phyloP scores from a whole-genome alignment of 2,888 invertebrate genomes.

The Didymodactylos carnosus region DNA sequence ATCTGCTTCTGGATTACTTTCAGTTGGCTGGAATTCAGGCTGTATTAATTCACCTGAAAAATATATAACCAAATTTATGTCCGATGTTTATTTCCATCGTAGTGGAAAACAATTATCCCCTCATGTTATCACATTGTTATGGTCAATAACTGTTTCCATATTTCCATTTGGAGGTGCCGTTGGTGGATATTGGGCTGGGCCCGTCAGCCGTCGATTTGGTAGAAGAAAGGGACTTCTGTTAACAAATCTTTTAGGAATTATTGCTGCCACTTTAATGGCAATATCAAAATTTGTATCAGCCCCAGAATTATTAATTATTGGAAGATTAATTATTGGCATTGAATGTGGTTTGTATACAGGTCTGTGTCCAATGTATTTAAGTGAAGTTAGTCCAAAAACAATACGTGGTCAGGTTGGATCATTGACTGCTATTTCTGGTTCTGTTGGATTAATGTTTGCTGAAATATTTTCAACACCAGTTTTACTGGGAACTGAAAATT shows the following conservation, averaged over 20 bases:
- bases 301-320: not conserved
- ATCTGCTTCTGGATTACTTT: too few relatives aligned
- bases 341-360: constrained; percentile 3
- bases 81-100: too few relatives aligned
- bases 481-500: constrained; percentile 15
- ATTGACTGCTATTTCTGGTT: constrained; percentile 20
- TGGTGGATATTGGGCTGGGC: not conserved
- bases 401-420: constrained; percentile 22
- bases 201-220: too few relatives aligned
- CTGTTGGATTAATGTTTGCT: constrained; percentile 20
- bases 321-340: not conserved
- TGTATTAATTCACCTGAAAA: too few relatives aligned
- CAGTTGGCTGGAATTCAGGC: too few relatives aligned
- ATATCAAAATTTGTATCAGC: not conserved
- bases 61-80: too few relatives aligned
- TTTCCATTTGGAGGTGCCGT: constrained; percentile 7
- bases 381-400: constrained; percentile 21
- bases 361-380: constrained; percentile 19
- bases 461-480: constrained; percentile 16
- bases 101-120: too few relatives aligned
- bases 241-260: too few relatives aligned
- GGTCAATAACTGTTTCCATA: not conserved
- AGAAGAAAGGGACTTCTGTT: too few relatives aligned
- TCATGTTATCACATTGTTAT: not conserved
- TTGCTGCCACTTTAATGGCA: not conserved